Base-by-base conservation (phyloP, 2,888 invertebrate genomes). In the Papilio demoleus region DNA sequence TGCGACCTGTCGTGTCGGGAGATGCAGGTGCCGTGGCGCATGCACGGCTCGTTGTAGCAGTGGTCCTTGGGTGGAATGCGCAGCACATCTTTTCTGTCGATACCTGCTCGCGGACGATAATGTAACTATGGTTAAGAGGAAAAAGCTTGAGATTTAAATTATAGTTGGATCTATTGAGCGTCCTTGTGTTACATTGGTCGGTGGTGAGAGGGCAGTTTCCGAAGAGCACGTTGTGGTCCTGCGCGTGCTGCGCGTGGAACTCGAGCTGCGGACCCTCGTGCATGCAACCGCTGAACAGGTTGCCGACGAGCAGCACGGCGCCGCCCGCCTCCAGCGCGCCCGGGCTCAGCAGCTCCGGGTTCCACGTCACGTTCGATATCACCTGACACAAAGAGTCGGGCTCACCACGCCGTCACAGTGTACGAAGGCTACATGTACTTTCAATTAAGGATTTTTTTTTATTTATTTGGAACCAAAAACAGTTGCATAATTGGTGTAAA, bases 221-320 rank as follows among this genome's bases (percentile, higher is more conserved):
- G 86, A 97, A 97, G 45, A 93, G 86, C 1, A 96, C 96, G 80
- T 96, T 95, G 63, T 93, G 93, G 77, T 94, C 93, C 75, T 94
- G 93, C 74, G 95, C 93, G 68, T 94, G 88, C 72, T 93, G 93
- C 19, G 93, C 86, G 82, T 95, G 95, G 86, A 97, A 97, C 79
- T 96, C 95, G 47, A 97, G 93, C 73, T 96, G 96, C n/a, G 97
- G 97, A 0, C 97, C 97, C 92, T 97, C 96, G 77, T 95, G 94
- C 71, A 97, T 93, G 86, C 97, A 97, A 72, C 97, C 97, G 79
- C 95, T 94, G 91, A 96, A 97, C 76, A 95, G 94, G 83, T 95
- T 95, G 60, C 97, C 97, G 71, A 97, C 94, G 73, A 96, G 94
- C 76, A 97, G 90, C 72, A 95, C 95, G 27, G 96, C 95, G 73